phyloP scores from a whole-genome alignment of 2,797 vertebrate species.

The Amblyraja radiata region DNA sequence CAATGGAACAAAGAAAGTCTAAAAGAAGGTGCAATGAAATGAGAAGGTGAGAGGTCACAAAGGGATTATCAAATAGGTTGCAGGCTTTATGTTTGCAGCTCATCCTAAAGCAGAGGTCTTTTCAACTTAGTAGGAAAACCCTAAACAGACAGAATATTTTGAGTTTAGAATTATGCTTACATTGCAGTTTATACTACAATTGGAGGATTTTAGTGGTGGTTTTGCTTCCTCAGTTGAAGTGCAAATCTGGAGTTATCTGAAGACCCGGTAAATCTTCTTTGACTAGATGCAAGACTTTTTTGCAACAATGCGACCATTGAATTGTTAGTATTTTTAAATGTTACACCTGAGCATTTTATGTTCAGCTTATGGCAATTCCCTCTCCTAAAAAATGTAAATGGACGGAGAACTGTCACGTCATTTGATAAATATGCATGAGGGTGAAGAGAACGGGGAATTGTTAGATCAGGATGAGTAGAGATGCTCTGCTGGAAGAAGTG shows the following conservation, averaged over 20 bases:
- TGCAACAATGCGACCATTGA: neutral
- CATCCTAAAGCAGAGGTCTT: neutral
- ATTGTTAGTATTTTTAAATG: neutral
- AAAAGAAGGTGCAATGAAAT: neutral
- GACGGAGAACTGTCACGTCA: neutral
- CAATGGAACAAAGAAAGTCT: neutral
- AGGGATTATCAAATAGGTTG: neutral
- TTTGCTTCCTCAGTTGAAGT: neutral
- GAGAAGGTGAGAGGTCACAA: conserved; percentile 1
- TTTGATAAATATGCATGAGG: neutral
- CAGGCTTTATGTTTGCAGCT: neutral
- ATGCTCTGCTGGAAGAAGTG: neutral
- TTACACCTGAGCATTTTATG: neutral
- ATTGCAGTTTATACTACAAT: neutral
- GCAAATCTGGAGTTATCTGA: neutral
- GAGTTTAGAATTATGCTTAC: neutral
- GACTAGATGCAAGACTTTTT: neutral
- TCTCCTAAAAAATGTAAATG: no score
- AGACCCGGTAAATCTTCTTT: neutral
- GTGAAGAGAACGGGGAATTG: neutral
- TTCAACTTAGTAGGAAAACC: neutral
- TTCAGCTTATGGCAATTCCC: no score
- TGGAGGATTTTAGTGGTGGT: neutral
- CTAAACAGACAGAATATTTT: neutral
- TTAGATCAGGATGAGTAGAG: neutral